phyloP scores from a whole-genome alignment of 2,888 invertebrate genomes.

The Melanostoma scalare region DNA sequence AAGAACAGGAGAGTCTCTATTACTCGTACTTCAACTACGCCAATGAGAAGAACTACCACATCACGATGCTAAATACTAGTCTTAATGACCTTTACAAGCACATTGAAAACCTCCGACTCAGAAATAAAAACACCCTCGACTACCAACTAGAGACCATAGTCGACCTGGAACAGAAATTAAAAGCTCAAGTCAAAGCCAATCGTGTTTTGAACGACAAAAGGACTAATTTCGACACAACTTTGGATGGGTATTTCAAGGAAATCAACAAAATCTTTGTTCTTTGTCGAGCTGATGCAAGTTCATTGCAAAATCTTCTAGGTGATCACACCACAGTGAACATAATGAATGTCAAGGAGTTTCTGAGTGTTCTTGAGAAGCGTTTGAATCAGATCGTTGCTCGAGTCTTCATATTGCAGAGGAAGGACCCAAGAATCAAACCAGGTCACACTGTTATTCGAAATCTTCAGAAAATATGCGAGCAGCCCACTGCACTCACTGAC shows the following conservation, averaged over 20 bases:
- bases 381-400: conserved; percentile 83
- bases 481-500: conserved; percentile 83
- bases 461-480: conserved; percentile 78
- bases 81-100: conserved; percentile 79
- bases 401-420: conserved; percentile 81
- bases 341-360: conserved; percentile 83
- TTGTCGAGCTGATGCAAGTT: conserved; percentile 83
- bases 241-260: conserved; percentile 77
- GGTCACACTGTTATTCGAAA: conserved; percentile 79
- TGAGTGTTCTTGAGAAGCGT: conserved; percentile 83
- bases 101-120: conserved; percentile 76
- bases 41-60: conserved; percentile 80
- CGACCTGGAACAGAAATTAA: conserved; percentile 75
- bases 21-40: conserved; percentile 81
- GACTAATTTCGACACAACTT: conserved; percentile 75
- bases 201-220: conserved; percentile 65
- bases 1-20: conserved; percentile 80
- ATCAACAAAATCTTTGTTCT: conserved; percentile 80
- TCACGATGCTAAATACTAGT: conserved; percentile 79
- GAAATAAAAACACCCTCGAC: conserved; percentile 75
- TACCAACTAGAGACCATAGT: conserved; percentile 77
- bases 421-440: conserved; percentile 70
- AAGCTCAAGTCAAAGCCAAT: conserved; percentile 75
- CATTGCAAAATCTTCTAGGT: conserved; percentile 83
- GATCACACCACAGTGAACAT: conserved; percentile 84